Percentiles rank a stretch among this genome's conserved stretches.
These are phyloP conservation scores for Aplodontia rufa DNA, from an alignment of 2,113 vertebrate species.

Conservation along the genomic window DNA sequence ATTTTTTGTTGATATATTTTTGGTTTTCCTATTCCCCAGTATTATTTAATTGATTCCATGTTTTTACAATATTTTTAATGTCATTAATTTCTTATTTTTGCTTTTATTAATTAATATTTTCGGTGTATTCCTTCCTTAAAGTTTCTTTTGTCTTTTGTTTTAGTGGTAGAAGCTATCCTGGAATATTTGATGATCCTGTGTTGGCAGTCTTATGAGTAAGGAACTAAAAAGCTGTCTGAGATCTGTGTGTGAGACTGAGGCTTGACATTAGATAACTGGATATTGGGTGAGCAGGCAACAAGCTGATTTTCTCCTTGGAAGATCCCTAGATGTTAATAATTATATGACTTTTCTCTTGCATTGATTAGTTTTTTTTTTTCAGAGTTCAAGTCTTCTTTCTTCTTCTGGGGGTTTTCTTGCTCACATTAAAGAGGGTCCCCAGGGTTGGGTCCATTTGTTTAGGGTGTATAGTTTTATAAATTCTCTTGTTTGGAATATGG, in stretches of 20 bases:
- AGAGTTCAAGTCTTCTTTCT: background rate
- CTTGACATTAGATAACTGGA: background rate
- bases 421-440: background rate
- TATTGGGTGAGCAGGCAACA: background rate
- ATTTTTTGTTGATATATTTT: background rate
- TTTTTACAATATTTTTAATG: background rate
- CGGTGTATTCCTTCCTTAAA: slow-evolving; percentile 14
- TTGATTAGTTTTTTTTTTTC: background rate
- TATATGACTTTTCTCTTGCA: background rate
- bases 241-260: background rate
- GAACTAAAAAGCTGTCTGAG: background rate
- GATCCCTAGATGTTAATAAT: background rate
- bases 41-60: background rate
- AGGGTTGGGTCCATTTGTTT: background rate
- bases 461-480: background rate
- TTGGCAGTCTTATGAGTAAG: background rate
- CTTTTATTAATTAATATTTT: background rate
- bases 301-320: background rate
- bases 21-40: background rate
- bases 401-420: background rate
- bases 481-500: background rate
- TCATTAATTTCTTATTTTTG: background rate
- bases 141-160: background rate
- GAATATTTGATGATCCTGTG: background rate
- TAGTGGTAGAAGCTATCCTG: background rate